Base-by-base conservation (phyloP, 2,888 invertebrate genomes). In the Xanthia togata region DNA sequence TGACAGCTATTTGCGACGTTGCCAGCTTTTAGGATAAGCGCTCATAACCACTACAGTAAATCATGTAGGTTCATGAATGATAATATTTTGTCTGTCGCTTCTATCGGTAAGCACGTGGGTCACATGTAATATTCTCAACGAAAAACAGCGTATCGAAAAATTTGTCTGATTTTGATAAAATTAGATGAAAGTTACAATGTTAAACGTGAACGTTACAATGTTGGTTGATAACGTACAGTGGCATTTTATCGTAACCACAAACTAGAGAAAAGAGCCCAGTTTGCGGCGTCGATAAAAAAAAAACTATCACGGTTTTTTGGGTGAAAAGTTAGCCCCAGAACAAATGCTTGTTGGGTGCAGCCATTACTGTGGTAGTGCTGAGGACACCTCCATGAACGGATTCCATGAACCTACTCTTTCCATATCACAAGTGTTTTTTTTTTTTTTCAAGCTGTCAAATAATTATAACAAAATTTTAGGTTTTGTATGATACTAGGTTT, bases 291-390 rank as follows among this genome's bases (percentile, higher is more conserved):
- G 4, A 4, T 17, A 17, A 50, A 47, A 73, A n/a, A 44, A 14
- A 6, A 11, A 72, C 4, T 38, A 38, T 50, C 73, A 50, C 2
- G 8, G 6, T 50, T 47, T 47, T 38, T 26, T 50, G 47, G 23
- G 23, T 47, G 53, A 76, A 63, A 76, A 55, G 44, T 38, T 62
- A 62, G 35, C 35, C 23, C 17, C 23, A 26, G 9, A 63, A 76
- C 23, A 17, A 63, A 47, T 57, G 23, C 14, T 23, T 26, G 35
- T 23, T 60, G 23, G 17, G 9, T 23, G 47, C 31, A 26, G 44
- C 23, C n/a, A 5, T 6, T 60, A 20, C 17, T 17, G n/a, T 35
- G 57, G 50, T 75, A 47, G 35, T 38, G 60, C 60, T 9, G 44
- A 38, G 64, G 78, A 38, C 8, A 59, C 57, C 8, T 11, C 57